Base-by-base conservation (phyloP, 2,797 vertebrate species). In the Apodemus agrarius region DNA sequence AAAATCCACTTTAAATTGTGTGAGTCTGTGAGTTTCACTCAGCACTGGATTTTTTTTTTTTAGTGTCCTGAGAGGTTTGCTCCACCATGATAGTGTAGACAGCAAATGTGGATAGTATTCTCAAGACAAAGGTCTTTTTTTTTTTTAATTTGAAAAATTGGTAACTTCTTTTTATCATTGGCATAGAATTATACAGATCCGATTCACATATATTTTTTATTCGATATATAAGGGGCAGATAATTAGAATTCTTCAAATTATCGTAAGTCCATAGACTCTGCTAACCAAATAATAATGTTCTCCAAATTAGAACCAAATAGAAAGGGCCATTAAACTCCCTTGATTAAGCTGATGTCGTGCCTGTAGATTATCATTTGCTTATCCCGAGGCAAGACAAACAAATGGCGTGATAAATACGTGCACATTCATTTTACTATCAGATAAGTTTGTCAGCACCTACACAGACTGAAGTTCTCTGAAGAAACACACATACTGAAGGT, bases 141-240 rank as follows among this genome's bases (percentile, higher is more conserved):
- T 63, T 63, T 65, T 67, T 65, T 63, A 76, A 76, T 54, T 79
- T 90, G 74, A 91, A 22, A 93, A 61, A 92, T 54, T 91, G 52
- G 49, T 40, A 88, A 96, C 52, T 26, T 81, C 57, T 81, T 82
- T 89, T 86, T 90, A 80, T 63, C 81, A 90, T 24, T 81, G 65
- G 40, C 46, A 81, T 78, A 94, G 72, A 85, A 93, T 87, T 61
- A 92, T 80, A 43, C 57, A 89, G 75, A 72, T 43, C 76, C 40
- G 69, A 26, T 94, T 83, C 59, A 75, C 46, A 24, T 93, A 54
- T 90, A 54, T 88, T 91, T 86, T 93, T 72, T 57, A 81, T 92
- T 96, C 16, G 90, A 43, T 37, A 89, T 34, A 88, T 93, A 91
- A 91, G 65, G 88, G 95, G n/a, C 40, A 94, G 67, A 57, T 88